These are phyloP conservation scores for Lepus americanus DNA, from an alignment of 2,113 vertebrate genomes.

Conservation along the genomic window DNA sequence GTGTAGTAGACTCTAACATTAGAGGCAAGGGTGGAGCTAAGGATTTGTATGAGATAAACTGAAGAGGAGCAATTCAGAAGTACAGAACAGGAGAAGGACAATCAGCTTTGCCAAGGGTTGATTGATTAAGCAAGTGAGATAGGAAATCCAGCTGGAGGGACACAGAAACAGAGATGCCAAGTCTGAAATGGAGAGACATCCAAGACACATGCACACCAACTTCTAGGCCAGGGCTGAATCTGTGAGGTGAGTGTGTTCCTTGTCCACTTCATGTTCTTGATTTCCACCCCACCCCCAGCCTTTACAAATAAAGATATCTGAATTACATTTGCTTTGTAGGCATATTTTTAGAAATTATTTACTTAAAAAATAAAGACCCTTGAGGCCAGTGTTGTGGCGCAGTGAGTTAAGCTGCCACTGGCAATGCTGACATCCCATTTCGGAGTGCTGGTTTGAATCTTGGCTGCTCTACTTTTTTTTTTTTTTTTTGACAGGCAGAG, in stretches of 20 bases:
- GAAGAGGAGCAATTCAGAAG: background rate
- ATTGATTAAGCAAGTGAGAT: background rate
- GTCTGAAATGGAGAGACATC: background rate
- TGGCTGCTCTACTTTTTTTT: too few species aligned
- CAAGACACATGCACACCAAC: background rate
- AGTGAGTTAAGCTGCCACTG: too few species aligned
- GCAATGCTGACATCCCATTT: too few species aligned
- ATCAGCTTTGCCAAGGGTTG: background rate
- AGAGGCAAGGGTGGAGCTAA: background rate
- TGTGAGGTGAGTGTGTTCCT: background rate
- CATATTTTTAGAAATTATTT: constrained; percentile 30
- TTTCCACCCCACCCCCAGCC: background rate
- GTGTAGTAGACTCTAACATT: background rate
- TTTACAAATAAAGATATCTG: background rate
- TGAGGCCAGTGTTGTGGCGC: too few species aligned
- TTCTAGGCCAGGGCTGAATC: background rate
- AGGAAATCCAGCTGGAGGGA: background rate
- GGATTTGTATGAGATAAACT: background rate
- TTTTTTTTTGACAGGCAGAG: too few species aligned
- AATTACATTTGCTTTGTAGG: background rate
- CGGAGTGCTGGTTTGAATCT: too few species aligned
- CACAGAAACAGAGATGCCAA: background rate
- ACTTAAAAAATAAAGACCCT: background rate
- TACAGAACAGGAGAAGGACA: background rate
- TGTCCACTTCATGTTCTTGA: background rate